Evolutionary conservation across 2,113 vertebrate genomes (phyloP), one percentile per base, ranked within the genome.

Genomic region (Syngnathus floridae): DNA sequence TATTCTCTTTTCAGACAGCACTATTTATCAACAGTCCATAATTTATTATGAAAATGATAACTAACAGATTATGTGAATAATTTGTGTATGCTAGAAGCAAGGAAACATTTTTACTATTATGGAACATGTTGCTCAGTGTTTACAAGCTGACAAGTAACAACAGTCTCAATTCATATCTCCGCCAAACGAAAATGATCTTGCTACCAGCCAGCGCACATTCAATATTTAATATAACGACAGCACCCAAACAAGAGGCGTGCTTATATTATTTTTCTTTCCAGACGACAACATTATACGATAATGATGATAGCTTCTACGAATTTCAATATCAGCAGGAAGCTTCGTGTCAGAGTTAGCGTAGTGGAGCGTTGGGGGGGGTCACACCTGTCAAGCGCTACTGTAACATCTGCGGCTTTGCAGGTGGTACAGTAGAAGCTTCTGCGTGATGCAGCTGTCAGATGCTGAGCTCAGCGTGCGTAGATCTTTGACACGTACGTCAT

Each of bases 81-180:
- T 38, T 55, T 71, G 37, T 51, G 40, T 16, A 9, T 45, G 19
- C 41, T 22, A 3, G 41, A 31, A 1, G 56, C 43, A 52, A 0
- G 45, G 48, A 57, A 75, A 69, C 36, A 70, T 56, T 48, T 31
- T 59, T 16, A 67, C 72, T 88, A 81, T 86, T 83, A 75, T 86
- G 88, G 86, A 83, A 88, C 86, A 74, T 37, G 66, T 62, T 76
- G 85, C 75, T 72, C 72, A 67, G 66, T 76, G 74, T 83, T 75
- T 79, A 66, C 64, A 59, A 52, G 52, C 59, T 54, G 56, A 78
- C 72, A 58, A 67, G 49, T 11, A 46, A 40, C 1, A 11, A 64
- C 14, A 38, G 22, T 55, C 77, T 62, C 43, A 49, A 70, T 73
- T 65, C 19, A 12, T 22, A 51, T 54, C 21, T 12, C 38, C 67